phyloP scores from a whole-genome alignment of 2,797 vertebrate species.

The Oryzias sinensis region DNA sequence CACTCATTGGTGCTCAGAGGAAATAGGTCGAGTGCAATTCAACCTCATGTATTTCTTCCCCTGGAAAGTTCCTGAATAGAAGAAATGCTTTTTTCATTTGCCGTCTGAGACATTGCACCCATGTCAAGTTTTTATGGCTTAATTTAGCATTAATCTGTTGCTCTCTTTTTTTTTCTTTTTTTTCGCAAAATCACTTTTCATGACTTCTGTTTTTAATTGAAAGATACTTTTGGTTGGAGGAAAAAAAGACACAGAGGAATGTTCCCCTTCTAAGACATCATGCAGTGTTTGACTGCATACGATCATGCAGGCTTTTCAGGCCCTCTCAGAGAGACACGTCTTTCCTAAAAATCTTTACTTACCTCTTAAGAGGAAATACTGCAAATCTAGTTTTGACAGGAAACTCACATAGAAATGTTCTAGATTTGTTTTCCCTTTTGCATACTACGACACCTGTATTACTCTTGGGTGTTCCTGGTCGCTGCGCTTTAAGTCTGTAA shows the following conservation, averaged over 20 bases:
- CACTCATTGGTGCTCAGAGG: conserved; percentile 33
- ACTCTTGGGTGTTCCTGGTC: conserved; percentile 20
- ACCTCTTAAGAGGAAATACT: conserved; percentile 58
- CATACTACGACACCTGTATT: conserved; percentile 24
- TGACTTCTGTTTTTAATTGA: conserved; percentile 66
- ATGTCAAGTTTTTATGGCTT: conserved; percentile 61
- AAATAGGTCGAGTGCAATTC: conserved; percentile 58
- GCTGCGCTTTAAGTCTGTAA: conserved; percentile 8
- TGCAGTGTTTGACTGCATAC: conserved; percentile 68
- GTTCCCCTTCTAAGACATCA: conserved; percentile 73
- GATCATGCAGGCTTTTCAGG: conserved; percentile 55
- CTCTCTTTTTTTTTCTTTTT: conserved; percentile 34
- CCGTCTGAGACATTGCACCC: conserved; percentile 55
- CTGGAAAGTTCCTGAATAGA: conserved; percentile 66
- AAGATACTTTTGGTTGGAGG: conserved; percentile 64
- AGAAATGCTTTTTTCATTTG: conserved; percentile 50
- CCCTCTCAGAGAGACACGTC: conserved; percentile 49
- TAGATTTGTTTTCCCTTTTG: conserved; percentile 37
- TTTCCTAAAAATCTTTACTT: conserved; percentile 75
- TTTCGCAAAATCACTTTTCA: conserved; percentile 49
- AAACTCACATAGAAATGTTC: conserved; percentile 18
- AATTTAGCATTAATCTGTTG: conserved; percentile 62
- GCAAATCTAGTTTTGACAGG: conserved; percentile 48
- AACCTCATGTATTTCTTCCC: conserved; percentile 58
- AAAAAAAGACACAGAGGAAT: conserved; percentile 67